Evolutionary conservation across 1,140 invertebrate genomes (phyloP).

Genomic region (Cepaea nemoralis): DNA sequence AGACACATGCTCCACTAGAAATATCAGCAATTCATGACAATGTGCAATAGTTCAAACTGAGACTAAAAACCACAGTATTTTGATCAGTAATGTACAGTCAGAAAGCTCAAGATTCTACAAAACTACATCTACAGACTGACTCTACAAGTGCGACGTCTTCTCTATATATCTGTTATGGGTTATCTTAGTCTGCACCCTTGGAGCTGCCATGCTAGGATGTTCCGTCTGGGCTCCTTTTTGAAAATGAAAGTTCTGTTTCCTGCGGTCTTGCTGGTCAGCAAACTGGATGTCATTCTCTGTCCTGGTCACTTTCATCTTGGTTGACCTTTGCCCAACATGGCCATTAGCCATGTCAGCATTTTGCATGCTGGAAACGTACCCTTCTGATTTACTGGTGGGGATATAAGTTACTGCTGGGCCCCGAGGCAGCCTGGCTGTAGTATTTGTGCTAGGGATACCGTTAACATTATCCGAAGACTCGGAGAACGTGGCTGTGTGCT

Average conservation of each 20-base stretch:
- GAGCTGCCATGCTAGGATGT: slow-evolving; percentile 23
- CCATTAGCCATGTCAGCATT: slow-evolving; percentile 48
- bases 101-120: too few species aligned
- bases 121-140: too few species aligned
- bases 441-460: slow-evolving; percentile 33
- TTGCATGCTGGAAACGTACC: slow-evolving; percentile 43
- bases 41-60: too few species aligned
- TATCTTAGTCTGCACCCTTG: slow-evolving; percentile 37
- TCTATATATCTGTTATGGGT: slow-evolving; percentile 39
- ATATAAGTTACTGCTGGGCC: not conserved
- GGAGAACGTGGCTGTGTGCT: slow-evolving; percentile 38
- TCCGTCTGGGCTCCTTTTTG: slow-evolving; percentile 46
- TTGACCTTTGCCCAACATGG: slow-evolving; percentile 24
- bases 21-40: too few species aligned
- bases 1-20: too few species aligned
- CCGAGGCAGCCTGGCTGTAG: not conserved
- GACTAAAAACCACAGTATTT: too few species aligned
- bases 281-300: slow-evolving; percentile 46
- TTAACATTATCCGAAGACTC: slow-evolving; percentile 51
- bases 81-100: too few species aligned
- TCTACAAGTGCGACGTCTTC: slow-evolving; percentile 44
- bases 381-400: slow-evolving; percentile 63
- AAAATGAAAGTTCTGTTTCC: slow-evolving; percentile 34
- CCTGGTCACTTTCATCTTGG: slow-evolving; percentile 40
- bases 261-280: slow-evolving; percentile 23